Base-by-base conservation (phyloP, 2,113 vertebrate genomes). In the Sinocyclocheilus maitianheensis region DNA sequence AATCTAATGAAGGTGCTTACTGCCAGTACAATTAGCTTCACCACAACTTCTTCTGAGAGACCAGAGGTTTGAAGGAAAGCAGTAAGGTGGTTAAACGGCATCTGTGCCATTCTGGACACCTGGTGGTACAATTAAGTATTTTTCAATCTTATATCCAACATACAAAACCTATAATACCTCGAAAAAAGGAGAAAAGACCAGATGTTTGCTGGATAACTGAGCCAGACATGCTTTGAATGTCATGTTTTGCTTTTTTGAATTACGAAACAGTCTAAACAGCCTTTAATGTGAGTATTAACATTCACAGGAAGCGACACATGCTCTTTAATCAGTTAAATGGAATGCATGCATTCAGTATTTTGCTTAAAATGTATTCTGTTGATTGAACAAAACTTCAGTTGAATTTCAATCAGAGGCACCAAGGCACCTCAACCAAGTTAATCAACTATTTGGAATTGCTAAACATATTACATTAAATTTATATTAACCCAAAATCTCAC, bases 1-100 rank as follows among this genome's bases (percentile, higher is more conserved):
- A 87, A 85, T 37, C 67, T 76, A 85, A 85, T 87, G 55, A 81
- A 81, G 69, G 81, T 77, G 63, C 43, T 48, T 77, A 63, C 37
- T 77, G 82, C 81, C 46, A 12, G 46, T 48, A 48, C 46, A 12
- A 48, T 48, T 71, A 85, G 26, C 58, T 85, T 85, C 74, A 77
- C 40, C 14, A 43, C 60, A 58, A 74, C 26, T 62, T 37, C 67
- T 81, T 40, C n/a, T 48, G 5, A 62, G 46, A 82, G 74, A 77
- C 22, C 43, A 58, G 58, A 48, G 13, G 22, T 55, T 81, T 63
- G 63, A 58, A 81, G 14, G 40, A 13, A n/a, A 60, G 18, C 11
- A 40, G 24, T 71, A 51, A 77, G 62, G 67, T 6, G 5, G 7
- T 58, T 83, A 9, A 51, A 69, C 18, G 3, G 4, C 76, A 40